Base-by-base conservation (phyloP, 2,797 vertebrate species). In the Ceyx erithaca region DNA sequence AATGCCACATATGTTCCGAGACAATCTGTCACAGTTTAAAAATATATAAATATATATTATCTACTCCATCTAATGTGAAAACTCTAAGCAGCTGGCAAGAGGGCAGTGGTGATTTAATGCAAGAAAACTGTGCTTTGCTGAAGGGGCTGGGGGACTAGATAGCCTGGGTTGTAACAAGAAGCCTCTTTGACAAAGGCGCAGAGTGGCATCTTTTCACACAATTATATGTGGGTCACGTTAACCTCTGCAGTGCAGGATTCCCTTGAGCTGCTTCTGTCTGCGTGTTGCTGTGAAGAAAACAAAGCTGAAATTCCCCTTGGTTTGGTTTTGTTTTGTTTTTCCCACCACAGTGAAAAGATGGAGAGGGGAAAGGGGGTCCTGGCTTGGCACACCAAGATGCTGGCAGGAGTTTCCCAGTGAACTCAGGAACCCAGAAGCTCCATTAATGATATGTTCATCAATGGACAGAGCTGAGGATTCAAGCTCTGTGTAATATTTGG, bases 171-270 rank as follows among this genome's bases (percentile, higher is more conserved):
- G 81, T 79, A 91, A 96, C 54, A 66, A 96, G 96, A 94, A 97
- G 96, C 89, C 90, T 95, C 96, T 96, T 90, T 97, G 96, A 97
- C 96, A 96, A 93, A 94, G 94, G 96, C 89, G 9, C 94, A 89
- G 96, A 96, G 94, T 95, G 95, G 95, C 96, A 95, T 96, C 95
- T 96, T 96, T 97, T 96, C 97, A 96, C 96, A 96, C 95, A 94
- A 96, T 96, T 95, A 97, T 97, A 97, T 97, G 94, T 97, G 97
- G 97, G 97, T 97, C 97, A 97, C 83, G 40, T 97, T 97, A 97
- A 97, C 96, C 97, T 97, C 94, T 97, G 96, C 96, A 92, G 91
- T 88, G 91, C 95, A 95, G 95, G 83, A 92, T 90, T 94, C 81
- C 90, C 94, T 70, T 77, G 57, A 92, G 89, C 91, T 85, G 85